phyloP scores from a whole-genome alignment of 37 sponge, comb jelly and placozoan genomes.

The Aphrocallistes beatrix region DNA sequence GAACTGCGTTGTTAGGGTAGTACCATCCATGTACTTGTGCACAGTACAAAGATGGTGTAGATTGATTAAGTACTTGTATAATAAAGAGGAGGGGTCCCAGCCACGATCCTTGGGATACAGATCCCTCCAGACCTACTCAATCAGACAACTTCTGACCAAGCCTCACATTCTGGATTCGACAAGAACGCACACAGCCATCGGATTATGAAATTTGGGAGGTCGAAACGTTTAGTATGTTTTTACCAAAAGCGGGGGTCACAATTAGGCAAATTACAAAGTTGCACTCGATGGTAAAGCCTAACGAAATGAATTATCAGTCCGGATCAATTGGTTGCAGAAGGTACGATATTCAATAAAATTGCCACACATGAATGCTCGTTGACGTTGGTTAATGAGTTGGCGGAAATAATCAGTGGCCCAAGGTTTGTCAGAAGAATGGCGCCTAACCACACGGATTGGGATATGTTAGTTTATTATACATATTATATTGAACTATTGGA shows the following conservation, averaged over 20 bases:
- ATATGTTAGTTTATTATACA: background rate
- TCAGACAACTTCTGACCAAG: too few species aligned
- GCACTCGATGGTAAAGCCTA: background rate
- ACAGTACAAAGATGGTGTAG: too few species aligned
- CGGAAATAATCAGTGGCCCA: conserved; percentile 1
- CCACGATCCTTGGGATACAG: too few species aligned
- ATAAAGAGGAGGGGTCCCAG: too few species aligned
- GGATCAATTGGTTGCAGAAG: background rate
- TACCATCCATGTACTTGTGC: too few species aligned
- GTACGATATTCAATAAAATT: background rate
- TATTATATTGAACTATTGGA: background rate
- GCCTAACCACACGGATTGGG: background rate
- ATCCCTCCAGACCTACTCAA: too few species aligned
- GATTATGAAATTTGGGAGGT: too few species aligned
- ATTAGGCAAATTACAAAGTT: background rate
- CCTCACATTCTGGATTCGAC: too few species aligned
- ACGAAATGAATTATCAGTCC: background rate
- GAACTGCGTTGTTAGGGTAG: too few species aligned
- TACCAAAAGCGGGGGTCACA: background rate
- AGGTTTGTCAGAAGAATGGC: background rate
- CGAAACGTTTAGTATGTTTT: background rate
- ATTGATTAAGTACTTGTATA: too few species aligned
- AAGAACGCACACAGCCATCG: too few species aligned
- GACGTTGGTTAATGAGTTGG: background rate
- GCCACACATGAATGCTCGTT: background rate